A percentile compares a stretch with the other conserved stretches of the same genome.
These are phyloP conservation scores for Tetragonula carbonaria DNA, from an alignment of 2,888 invertebrate species.

Conservation along the genomic window DNA sequence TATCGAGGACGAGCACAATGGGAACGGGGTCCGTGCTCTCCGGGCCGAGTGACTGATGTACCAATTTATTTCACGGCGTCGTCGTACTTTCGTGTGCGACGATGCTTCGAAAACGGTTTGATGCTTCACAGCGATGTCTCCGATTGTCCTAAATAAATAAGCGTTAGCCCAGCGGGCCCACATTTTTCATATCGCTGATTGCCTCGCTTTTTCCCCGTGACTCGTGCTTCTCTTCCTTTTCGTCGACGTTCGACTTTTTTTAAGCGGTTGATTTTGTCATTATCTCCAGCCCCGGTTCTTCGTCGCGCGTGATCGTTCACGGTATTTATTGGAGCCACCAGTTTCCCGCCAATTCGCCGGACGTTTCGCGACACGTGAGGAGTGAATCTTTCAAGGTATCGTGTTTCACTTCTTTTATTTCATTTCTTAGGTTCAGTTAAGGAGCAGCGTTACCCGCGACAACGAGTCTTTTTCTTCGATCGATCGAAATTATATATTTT, in stretches of 20 bases:
- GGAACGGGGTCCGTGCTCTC: conserved; percentile 26
- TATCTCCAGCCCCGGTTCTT: conserved; percentile 11
- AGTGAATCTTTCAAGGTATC: conserved; percentile 33
- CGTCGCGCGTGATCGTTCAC: conserved; percentile 29
- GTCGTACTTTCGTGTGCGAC: conserved; percentile 36
- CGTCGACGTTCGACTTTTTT: neutral
- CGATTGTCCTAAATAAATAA: conserved; percentile 52
- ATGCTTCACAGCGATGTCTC: conserved; percentile 20
- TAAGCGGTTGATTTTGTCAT: conserved; percentile 36
- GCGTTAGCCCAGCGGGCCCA: conserved; percentile 1
- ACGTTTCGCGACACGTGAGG: conserved; percentile 30
- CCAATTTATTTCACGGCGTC: conserved; percentile 56
- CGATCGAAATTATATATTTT: no score
- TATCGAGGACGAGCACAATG: conserved; percentile 49
- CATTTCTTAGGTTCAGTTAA: no score
- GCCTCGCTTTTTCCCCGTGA: neutral
- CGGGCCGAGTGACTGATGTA: conserved; percentile 52
- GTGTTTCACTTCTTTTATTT: neutral
- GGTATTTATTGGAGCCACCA: conserved; percentile 60
- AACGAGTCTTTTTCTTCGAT: no score
- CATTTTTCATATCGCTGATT: conserved; percentile 36
- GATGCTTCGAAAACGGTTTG: conserved; percentile 35
- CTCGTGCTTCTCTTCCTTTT: neutral
- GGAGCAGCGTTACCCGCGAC: no score
- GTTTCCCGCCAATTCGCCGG: conserved; percentile 53